Percentiles rank a stretch among this genome's conserved stretches.
These are phyloP conservation scores for Eriocheir sinensis DNA, from an alignment of 1,140 invertebrate species.

Conservation along the genomic window DNA sequence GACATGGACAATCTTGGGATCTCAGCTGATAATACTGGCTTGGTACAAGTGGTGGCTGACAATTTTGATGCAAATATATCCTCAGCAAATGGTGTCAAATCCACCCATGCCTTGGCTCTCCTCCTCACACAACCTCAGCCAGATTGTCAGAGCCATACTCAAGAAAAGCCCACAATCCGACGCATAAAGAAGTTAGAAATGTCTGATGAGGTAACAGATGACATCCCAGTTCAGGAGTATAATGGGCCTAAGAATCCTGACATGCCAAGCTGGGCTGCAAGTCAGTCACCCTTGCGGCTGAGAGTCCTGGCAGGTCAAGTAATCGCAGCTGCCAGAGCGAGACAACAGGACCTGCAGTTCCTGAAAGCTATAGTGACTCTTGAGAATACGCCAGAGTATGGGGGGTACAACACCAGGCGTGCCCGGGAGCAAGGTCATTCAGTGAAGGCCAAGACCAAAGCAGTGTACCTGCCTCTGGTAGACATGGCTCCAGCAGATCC, in stretches of 20 bases:
- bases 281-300: background rate
- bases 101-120: background rate
- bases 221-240: background rate
- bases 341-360: background rate
- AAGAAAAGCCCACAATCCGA: background rate
- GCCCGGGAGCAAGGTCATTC: background rate
- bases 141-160: background rate
- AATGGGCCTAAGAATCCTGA: background rate
- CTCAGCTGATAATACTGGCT: background rate
- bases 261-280: background rate
- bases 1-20: background rate
- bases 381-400: background rate
- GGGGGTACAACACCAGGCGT: background rate
- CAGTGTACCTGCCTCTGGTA: too few species aligned
- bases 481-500: too few species aligned
- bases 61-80: slow-evolving; percentile 44
- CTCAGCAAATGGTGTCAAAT: background rate
- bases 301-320: background rate
- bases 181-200: background rate
- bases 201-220: background rate
- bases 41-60: slow-evolving; percentile 21
- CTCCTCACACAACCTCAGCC: background rate
- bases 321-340: background rate
- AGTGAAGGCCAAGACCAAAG: too few species aligned
- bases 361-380: background rate